These are phyloP conservation scores for Lamellibrachia luymesi DNA, from an alignment of 1,140 invertebrate species.

Conservation along the genomic window DNA sequence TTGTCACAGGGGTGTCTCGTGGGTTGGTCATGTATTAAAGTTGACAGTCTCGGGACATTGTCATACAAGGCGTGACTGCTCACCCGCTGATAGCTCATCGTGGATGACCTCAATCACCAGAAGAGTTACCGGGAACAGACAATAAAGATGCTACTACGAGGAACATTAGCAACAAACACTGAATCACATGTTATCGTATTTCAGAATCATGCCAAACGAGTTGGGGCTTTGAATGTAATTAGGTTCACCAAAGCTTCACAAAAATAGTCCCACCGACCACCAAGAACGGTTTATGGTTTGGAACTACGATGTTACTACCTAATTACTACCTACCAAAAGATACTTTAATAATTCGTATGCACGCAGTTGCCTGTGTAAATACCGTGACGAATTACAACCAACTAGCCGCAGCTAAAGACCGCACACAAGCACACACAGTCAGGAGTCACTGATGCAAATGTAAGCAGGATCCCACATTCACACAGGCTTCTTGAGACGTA, in stretches of 20 bases:
- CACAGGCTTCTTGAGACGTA: neutral
- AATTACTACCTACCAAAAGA: too few relatives aligned
- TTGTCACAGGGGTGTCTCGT: neutral
- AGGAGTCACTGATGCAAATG: neutral
- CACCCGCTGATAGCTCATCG: too few relatives aligned
- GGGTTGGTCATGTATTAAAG: neutral
- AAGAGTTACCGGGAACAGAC: neutral
- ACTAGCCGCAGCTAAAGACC: neutral
- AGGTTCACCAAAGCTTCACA: neutral
- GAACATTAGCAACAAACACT: neutral
- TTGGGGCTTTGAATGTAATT: neutral
- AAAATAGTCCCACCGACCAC: neutral
- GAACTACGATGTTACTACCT: neutral
- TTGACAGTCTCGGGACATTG: neutral
- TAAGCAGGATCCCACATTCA: neutral
- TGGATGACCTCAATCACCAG: too few relatives aligned
- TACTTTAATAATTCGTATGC: too few relatives aligned
- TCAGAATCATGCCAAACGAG: neutral
- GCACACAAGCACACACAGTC: neutral
- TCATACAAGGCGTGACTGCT: neutral
- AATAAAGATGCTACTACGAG: neutral
- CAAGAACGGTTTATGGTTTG: neutral
- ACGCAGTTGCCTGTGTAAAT: neutral
- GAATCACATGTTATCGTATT: neutral
- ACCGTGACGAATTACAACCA: neutral